Base-by-base conservation (phyloP, 2,113 vertebrate genomes). In the Entomyzon cyanotis region DNA sequence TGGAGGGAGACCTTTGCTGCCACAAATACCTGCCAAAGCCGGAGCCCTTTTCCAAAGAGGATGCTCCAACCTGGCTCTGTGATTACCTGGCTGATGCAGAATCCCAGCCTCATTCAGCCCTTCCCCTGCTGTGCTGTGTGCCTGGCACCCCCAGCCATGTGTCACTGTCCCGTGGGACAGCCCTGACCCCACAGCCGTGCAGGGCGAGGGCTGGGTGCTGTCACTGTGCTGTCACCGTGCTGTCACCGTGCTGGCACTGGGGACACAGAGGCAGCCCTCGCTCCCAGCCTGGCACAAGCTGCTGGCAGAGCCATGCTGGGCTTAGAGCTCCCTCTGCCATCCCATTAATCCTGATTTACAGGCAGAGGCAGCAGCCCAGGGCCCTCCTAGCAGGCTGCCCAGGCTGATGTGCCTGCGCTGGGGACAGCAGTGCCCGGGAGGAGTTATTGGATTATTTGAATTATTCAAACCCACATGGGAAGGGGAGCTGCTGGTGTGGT, bases 291-390 rank as follows among this genome's bases (percentile, higher is more conserved):
- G 37, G 77, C 68, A 52, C 46, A 15, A 77, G 93, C 96, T 93
- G 96, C 96, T 97, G 84, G 97, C 80, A 5, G 95, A 89, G 79
- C 95, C 64, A 96, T 75, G 64, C 93, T 76, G 97, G 97, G 98
- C 97, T 94, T 18, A 81, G 97, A 60, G 96, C 96, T 97, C 97
- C 98, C 97, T 98, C 97, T 95, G 64, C 97, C 89, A 59, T 96
- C 98, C 99, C 98, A 98, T 99, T 99, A 99, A 98, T 97, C 98
- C 98, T 98, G 99, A 99, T 99, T 99, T 99, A 99, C 98, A 97
- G 98, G 97, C 97, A 89, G 95, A 97, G 98, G 98, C 97, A 98
- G 98, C 97, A 97, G 98, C 98, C 97, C 98, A 97, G 98, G 97
- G 95, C 97, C 97, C 97, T 97, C 97, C 95, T 95, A 97, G 91